phyloP scores from a whole-genome alignment of 2,113 vertebrate genomes.

The Pachycephala philippinensis region DNA sequence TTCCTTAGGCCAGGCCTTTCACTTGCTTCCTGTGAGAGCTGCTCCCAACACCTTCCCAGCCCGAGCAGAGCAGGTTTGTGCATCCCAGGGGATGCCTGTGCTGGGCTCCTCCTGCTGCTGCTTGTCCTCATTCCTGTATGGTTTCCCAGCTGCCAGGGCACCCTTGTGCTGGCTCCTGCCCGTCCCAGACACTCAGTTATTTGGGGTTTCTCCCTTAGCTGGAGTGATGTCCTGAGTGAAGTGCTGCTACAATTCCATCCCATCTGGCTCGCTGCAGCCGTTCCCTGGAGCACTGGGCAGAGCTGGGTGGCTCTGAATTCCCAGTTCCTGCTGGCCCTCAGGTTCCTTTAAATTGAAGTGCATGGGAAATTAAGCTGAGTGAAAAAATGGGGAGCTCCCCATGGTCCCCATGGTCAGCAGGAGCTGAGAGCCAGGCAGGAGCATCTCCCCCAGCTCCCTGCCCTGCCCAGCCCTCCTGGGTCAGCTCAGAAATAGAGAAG shows the following conservation, averaged over 20 bases:
- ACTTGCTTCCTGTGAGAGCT: not conserved
- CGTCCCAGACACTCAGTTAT: not conserved
- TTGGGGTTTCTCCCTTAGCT: not conserved
- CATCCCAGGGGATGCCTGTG: not conserved
- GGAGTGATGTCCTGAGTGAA: not conserved
- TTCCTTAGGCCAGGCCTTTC: not conserved
- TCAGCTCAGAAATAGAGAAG: slow-evolving; percentile 1
- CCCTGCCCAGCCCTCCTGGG: not conserved
- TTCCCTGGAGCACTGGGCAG: not conserved
- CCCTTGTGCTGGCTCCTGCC: not conserved
- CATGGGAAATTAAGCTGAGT: not conserved
- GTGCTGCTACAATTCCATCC: not conserved
- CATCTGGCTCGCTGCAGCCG: not conserved
- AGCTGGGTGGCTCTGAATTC: not conserved
- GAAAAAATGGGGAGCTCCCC: not conserved
- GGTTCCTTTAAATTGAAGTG: not conserved
- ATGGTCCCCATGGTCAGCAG: not conserved
- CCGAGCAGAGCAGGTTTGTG: accelerated
- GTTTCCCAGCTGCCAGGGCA: not conserved
- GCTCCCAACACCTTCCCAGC: not conserved
- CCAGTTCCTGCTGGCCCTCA: not conserved
- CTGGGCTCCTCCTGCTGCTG: not conserved
- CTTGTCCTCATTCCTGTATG: not conserved
- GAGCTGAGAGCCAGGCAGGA: not conserved
- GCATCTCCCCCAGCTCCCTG: not conserved